Percentiles rank a stretch among this genome's conserved stretches.
Conservation (phyloP, 2,797 vertebrate species). For the Ceryle rudis region DNA sequence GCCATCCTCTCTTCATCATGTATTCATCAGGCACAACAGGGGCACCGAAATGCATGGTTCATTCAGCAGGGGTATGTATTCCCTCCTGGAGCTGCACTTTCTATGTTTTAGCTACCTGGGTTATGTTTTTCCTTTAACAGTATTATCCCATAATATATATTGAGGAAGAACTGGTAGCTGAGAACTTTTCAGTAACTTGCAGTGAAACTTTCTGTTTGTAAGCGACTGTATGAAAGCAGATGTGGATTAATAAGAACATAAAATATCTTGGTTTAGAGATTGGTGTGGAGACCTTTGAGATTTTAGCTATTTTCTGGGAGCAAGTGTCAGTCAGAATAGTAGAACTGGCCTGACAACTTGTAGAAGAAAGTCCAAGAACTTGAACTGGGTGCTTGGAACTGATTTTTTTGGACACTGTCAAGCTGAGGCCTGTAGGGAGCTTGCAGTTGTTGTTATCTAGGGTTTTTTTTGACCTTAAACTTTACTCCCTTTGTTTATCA, state of each 20-base stretch:
- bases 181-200: background rate
- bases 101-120: background rate
- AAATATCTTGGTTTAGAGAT: background rate
- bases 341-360: background rate
- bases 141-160: background rate
- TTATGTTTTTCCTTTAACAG: background rate
- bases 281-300: background rate
- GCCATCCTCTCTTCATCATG: conserved; percentile 93
- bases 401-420: background rate
- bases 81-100: background rate
- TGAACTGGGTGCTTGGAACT: background rate
- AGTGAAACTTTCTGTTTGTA: background rate
- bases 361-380: background rate
- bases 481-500: background rate
- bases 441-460: background rate
- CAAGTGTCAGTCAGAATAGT: background rate
- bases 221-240: background rate
- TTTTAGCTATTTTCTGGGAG: background rate
- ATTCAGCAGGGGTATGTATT: conserved; percentile 92
- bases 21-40: conserved; percentile 97
- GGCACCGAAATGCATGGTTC: conserved; percentile 98
- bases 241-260: background rate
- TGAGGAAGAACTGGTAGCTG: background rate
- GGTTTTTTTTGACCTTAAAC: background rate
- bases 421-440: background rate